A percentile compares a stretch with the other conserved stretches of the same genome.
phyloP scores from a whole-genome alignment of 2,113 vertebrate species.

The Pseudolaguvia tuberculata region DNA sequence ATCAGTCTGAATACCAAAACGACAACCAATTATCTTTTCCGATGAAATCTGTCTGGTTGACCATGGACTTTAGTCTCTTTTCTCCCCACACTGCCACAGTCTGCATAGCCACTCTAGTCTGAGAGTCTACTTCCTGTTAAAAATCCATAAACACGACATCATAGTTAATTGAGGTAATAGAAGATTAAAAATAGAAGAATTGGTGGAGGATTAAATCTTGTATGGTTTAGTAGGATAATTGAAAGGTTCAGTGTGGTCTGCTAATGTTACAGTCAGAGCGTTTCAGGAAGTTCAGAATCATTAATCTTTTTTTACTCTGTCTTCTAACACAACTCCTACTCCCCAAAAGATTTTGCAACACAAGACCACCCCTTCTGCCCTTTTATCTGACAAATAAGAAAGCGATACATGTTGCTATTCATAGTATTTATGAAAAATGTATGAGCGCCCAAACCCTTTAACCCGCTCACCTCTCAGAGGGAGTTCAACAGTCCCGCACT shows the following conservation, averaged over 20 bases:
- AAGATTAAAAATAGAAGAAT: conserved; percentile 45
- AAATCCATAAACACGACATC: conserved; percentile 63
- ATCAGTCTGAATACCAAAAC: conserved; percentile 6
- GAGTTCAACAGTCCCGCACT: conserved; percentile 39
- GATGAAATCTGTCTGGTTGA: conserved; percentile 28
- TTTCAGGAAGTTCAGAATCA: conserved; percentile 52
- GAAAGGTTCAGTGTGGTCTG: not conserved
- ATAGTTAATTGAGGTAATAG: conserved; percentile 43
- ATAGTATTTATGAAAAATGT: conserved; percentile 33
- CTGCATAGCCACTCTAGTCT: conserved; percentile 53
- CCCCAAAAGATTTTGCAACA: conserved; percentile 29
- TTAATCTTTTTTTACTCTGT: conserved; percentile 35
- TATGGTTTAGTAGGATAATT: not conserved
- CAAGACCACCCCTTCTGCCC: conserved; percentile 30
- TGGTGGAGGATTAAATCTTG: not conserved
- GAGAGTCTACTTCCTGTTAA: conserved; percentile 57
- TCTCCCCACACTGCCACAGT: conserved; percentile 19
- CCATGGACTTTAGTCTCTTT: conserved; percentile 42
- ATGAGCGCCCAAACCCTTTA: conserved; percentile 30
- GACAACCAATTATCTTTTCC: conserved; percentile 20
- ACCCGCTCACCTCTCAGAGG: conserved; percentile 22
- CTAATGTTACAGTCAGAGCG: not conserved
- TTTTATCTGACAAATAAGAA: conserved; percentile 53
- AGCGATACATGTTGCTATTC: conserved; percentile 36
- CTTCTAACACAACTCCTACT: conserved; percentile 38